Evolutionary conservation across 2,797 vertebrate genomes (phyloP).

Genomic region (Alfaro cultratus): DNA sequence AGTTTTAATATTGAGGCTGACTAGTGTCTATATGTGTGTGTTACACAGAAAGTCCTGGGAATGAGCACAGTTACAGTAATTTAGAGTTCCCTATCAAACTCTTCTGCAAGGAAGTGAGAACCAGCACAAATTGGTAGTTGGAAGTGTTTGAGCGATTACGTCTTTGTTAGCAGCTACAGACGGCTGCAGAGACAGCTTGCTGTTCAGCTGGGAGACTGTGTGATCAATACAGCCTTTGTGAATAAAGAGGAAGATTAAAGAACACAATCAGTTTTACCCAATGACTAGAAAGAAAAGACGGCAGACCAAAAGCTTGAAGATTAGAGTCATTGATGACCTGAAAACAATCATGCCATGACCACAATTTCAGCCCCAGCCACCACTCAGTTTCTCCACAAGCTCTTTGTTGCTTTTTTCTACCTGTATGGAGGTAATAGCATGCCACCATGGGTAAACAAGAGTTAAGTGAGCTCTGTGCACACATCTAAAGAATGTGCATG

Average conservation of each 20-base stretch:
- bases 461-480: slow-evolving; percentile 38
- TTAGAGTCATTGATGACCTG: slow-evolving; percentile 70
- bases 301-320: slow-evolving; percentile 49
- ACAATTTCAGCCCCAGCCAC: slow-evolving; percentile 41
- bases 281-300: slow-evolving; percentile 52
- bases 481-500: slow-evolving; percentile 50
- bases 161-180: slow-evolving; percentile 74
- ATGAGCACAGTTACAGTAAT: slow-evolving; percentile 54
- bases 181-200: slow-evolving; percentile 56
- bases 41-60: slow-evolving; percentile 31
- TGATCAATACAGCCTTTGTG: slow-evolving; percentile 70
- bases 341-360: slow-evolving; percentile 68
- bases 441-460: slow-evolving; percentile 40
- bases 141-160: slow-evolving; percentile 72
- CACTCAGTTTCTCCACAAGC: slow-evolving; percentile 54
- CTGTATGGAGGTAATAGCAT: slow-evolving; percentile 52
- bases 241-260: slow-evolving; percentile 68
- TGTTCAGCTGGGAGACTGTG: slow-evolving; percentile 63
- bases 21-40: neutral
- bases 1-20: slow-evolving; percentile 18
- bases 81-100: slow-evolving; percentile 58
- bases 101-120: slow-evolving; percentile 55
- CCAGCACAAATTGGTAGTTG: slow-evolving; percentile 72
- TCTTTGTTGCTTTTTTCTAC: slow-evolving; percentile 6
- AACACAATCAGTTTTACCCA: slow-evolving; percentile 72